Percentiles rank a stretch among this genome's conserved stretches.
Evolutionary conservation across 2,113 vertebrate genomes (phyloP).

Genomic region (Pelvicachromis taeniatus): DNA sequence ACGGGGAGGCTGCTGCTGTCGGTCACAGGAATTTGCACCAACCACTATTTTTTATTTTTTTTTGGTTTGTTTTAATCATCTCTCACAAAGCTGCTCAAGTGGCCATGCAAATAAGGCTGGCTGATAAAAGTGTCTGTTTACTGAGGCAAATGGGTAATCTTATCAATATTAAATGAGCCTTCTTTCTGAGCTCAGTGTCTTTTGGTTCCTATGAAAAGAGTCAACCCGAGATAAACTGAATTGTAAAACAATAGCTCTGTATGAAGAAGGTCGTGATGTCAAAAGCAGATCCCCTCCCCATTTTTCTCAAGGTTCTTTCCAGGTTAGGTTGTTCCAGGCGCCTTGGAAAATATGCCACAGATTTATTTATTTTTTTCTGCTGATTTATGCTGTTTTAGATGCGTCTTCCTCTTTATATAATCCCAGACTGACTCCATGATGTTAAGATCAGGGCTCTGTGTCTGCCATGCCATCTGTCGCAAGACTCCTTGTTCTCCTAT

Average conservation of each 20-base stretch:
- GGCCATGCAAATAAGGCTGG: constrained; percentile 36
- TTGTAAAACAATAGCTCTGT: neutral
- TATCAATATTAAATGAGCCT: constrained; percentile 43
- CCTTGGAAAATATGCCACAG: neutral
- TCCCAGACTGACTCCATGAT: neutral
- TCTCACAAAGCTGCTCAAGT: constrained; percentile 8
- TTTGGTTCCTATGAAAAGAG: constrained; percentile 18
- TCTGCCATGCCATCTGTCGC: neutral
- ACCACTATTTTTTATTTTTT: neutral
- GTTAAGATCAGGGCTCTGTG: neutral
- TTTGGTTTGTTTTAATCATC: constrained; percentile 16
- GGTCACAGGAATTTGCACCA: neutral
- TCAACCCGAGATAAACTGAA: neutral
- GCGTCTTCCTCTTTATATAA: neutral
- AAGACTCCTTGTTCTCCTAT: neutral
- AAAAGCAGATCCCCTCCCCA: neutral
- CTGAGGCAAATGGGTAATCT: constrained; percentile 38
- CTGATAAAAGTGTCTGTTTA: constrained; percentile 39
- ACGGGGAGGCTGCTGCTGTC: neutral
- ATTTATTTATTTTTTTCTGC: neutral
- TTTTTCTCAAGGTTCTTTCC: neutral
- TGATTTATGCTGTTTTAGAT: neutral
- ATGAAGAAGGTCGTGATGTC: neutral
- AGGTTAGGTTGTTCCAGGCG: neutral
- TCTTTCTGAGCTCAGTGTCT: neutral